These are phyloP conservation scores for Henicopernis longicauda DNA, from an alignment of 2,113 vertebrate genomes.

Conservation along the genomic window DNA sequence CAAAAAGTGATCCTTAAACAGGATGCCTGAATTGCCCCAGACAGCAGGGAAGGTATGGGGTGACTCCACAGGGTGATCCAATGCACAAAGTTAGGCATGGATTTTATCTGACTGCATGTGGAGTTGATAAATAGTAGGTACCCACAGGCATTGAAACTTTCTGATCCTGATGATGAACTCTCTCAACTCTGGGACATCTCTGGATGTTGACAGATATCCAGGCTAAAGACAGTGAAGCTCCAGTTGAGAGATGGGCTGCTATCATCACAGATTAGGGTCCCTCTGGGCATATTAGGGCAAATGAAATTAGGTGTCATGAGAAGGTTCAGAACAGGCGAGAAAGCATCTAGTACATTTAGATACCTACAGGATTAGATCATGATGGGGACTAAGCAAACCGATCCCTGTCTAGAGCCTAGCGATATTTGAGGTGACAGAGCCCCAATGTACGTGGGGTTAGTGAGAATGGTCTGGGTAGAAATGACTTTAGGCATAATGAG, in stretches of 20 bases:
- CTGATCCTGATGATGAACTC: not conserved
- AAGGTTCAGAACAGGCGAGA: not conserved
- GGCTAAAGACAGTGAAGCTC: not conserved
- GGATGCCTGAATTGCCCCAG: not conserved
- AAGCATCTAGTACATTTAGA: not conserved
- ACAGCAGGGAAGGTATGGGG: not conserved
- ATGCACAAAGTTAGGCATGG: not conserved
- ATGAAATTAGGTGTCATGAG: not conserved
- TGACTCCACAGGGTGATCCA: not conserved
- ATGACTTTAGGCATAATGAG: rapidly evolving
- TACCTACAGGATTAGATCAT: not conserved
- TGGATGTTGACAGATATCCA: not conserved
- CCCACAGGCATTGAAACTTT: not conserved
- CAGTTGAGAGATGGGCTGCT: not conserved
- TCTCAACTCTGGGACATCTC: not conserved
- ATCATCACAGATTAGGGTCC: not conserved
- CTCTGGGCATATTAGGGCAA: not conserved
- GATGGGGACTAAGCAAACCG: not conserved
- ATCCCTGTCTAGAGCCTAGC: not conserved
- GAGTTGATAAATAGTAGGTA: not conserved
- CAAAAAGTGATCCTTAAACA: not conserved
- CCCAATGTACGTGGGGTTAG: not conserved
- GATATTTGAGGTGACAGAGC: not conserved
- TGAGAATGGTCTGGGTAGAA: not conserved
- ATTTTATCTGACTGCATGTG: not conserved